A percentile compares a stretch with the other conserved stretches of the same genome.
These are phyloP conservation scores for Drosophila pullipes DNA, from an alignment of 2,888 invertebrate species.

Conservation along the genomic window DNA sequence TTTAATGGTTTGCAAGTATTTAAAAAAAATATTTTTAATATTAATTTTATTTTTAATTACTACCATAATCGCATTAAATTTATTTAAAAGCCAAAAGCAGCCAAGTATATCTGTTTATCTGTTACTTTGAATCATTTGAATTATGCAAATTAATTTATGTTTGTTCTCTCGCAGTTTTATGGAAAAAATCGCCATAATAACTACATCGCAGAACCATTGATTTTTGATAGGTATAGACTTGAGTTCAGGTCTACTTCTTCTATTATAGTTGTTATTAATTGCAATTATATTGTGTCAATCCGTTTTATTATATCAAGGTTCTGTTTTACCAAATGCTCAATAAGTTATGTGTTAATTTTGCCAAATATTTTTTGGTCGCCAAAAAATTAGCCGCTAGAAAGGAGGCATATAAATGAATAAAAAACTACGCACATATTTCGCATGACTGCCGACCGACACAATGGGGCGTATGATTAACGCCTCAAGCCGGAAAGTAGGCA, in stretches of 20 bases:
- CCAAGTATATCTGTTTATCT: not conserved
- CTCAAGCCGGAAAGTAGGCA: conserved; percentile 62
- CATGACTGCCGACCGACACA: conserved; percentile 28
- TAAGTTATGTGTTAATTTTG: conserved; percentile 35
- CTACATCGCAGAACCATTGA: not conserved
- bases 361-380: conserved; percentile 13
- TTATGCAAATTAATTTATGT: not conserved
- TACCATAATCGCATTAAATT: not conserved
- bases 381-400: conserved; percentile 13
- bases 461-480: conserved; percentile 75
- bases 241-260: fast-evolving
- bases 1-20: not conserved
- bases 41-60: not conserved
- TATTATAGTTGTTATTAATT: not conserved
- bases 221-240: not conserved
- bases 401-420: conserved; percentile 25
- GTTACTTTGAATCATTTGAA: not conserved
- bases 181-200: not conserved
- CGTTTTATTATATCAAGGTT: not conserved
- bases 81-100: not conserved
- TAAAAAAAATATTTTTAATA: not conserved
- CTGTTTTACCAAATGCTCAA: not conserved
- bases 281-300: not conserved
- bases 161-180: not conserved
- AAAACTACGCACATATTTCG: conserved; percentile 46